Evolutionary conservation across 2,113 vertebrate genomes (phyloP), one percentile per base, ranked within the genome.

Genomic region (Piprites chloris): DNA sequence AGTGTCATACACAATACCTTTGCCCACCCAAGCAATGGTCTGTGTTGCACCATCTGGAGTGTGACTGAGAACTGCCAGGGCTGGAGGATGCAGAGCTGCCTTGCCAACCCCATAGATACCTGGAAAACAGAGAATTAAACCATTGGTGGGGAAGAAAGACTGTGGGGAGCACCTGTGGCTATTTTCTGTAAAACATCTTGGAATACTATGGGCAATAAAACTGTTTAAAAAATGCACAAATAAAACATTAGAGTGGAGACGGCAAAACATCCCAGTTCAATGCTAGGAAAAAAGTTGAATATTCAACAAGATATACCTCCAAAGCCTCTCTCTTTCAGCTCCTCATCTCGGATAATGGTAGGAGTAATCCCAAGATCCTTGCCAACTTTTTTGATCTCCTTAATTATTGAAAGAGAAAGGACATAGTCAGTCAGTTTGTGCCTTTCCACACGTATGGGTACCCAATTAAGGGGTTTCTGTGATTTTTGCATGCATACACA

Each of bases 11-110:
- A 99, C 99, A 27, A 99, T 99, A 47, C 99, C 99, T 94, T 99
- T 99, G 89, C 99, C 99, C 75, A 99, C 99, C 99, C 99, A 99
- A 4, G 99, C 99, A 22, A 99, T 99, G 91, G 99, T 99, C 95
- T 99, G 99, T 2, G 99, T 99, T 53, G 99, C 99, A 62, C 99
- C 99, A 7, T 98, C 98, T 5, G 99, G 99, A 50, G 97, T 99
- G 96, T 99, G 99, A 94, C 99, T 99, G 87, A 99, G 97, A 79
- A 99, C 96, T 4, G 99, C 99, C 63, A 99, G 97, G 5, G 99
- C 99, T 21, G 99, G 99, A 18, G 98, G 99, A 85, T 99, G 98
- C 69, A 98, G 94, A 19, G 99, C 99, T 12, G 99, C 99, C 94
- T 99, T 99, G 65, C 99, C 99, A 46, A 99, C 99, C 26, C 99